phyloP scores from a whole-genome alignment of 2,888 invertebrate genomes.

The Eristalis pertinax region DNA sequence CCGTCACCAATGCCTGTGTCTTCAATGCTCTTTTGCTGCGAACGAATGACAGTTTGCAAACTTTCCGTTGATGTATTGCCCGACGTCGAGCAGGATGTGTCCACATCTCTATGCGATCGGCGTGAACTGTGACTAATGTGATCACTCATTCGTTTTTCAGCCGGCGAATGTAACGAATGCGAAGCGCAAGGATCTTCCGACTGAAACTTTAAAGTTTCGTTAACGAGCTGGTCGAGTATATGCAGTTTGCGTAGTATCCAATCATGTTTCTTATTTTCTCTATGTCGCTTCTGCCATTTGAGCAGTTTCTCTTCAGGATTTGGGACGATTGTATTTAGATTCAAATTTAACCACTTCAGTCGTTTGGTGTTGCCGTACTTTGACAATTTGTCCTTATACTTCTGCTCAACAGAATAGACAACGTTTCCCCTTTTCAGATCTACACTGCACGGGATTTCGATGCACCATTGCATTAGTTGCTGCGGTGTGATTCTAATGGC shows the following conservation, averaged over 20 bases:
- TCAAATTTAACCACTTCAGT: conserved; percentile 40
- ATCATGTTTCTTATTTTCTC: not conserved
- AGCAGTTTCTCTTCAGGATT: conserved; percentile 52
- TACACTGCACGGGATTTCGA: conserved; percentile 24
- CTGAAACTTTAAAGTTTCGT: not conserved
- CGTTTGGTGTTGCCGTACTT: conserved; percentile 19
- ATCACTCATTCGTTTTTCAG: conserved; percentile 4
- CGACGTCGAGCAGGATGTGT: not conserved
- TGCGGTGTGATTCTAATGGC: not conserved
- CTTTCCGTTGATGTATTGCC: conserved; percentile 38
- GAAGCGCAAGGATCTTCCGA: conserved; percentile 8
- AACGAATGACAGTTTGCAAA: conserved; percentile 50
- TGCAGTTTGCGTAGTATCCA: conserved; percentile 33
- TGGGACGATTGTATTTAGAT: conserved; percentile 23
- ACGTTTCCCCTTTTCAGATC: conserved; percentile 40
- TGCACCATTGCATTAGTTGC: conserved; percentile 16
- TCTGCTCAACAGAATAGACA: conserved; percentile 52
- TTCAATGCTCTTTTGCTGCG: conserved; percentile 22
- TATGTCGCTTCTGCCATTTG: conserved; percentile 40
- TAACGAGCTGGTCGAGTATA: conserved; percentile 11
- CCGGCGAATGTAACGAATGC: not conserved
- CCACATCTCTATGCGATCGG: not conserved
- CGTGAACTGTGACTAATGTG: not conserved
- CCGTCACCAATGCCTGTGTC: not conserved
- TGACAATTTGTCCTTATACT: conserved; percentile 41